Percentiles rank a stretch among this genome's conserved stretches.
Conservation (phyloP, 2,113 vertebrate species). For the Siphamia tubifer region DNA sequence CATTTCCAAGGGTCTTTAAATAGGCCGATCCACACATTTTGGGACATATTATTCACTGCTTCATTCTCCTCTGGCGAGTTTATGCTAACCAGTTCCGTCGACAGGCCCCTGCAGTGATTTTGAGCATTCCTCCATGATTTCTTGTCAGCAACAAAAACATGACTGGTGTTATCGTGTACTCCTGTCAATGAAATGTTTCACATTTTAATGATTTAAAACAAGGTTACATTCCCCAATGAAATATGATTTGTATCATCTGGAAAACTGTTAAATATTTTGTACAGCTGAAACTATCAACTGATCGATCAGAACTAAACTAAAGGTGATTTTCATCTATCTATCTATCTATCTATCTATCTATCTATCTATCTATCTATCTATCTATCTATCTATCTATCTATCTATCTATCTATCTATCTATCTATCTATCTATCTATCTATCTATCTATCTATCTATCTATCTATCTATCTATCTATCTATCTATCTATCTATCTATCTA, state of each 20-base stretch:
- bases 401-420: no score
- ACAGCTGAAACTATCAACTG: no score
- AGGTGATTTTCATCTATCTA: no score
- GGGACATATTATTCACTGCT: conserved; percentile 9
- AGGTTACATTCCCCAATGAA: background rate
- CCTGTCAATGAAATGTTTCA: conserved; percentile 26
- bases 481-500: no score
- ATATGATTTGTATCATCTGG: background rate
- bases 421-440: no score
- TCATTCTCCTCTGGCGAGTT: conserved; percentile 48
- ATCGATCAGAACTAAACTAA: no score
- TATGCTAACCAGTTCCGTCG: conserved; percentile 63
- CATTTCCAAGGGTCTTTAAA: conserved; percentile 74
- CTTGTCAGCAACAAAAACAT: conserved; percentile 11
- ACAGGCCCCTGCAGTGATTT: conserved; percentile 50
- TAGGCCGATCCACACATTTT: conserved; percentile 68
- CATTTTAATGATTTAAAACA: background rate
- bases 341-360: no score
- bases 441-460: no score
- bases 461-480: no score
- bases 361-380: no score
- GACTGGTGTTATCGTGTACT: background rate
- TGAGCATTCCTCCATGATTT: conserved; percentile 67
- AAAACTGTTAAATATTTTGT: no score
- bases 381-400: no score